Evolutionary conservation across 2,888 invertebrate species (phyloP).

Genomic region (Ectemnius lituratus): DNA sequence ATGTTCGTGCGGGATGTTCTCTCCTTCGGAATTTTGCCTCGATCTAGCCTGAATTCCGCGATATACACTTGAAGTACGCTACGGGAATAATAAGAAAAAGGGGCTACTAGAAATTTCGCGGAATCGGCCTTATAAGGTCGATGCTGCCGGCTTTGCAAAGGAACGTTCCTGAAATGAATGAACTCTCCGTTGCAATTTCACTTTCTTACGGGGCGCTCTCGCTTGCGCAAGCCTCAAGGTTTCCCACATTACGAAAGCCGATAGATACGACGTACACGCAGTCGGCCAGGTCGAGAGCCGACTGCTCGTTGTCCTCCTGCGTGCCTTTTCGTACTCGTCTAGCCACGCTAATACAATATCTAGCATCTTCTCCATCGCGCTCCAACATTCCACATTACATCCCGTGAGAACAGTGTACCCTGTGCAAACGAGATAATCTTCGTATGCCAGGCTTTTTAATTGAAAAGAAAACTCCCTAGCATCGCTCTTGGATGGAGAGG

Average conservation of each 20-base stretch:
- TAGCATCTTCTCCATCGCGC: slow-evolving; percentile 21
- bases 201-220: slow-evolving; percentile 68
- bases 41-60: slow-evolving; percentile 2
- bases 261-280: slow-evolving; percentile 61
- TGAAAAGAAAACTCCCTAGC: not conserved
- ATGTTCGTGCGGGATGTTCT: slow-evolving; percentile 45
- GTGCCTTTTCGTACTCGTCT: slow-evolving; percentile 44
- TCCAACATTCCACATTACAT: slow-evolving; percentile 24
- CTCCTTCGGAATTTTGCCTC: slow-evolving; percentile 16
- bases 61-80: not conserved
- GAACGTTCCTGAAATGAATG: slow-evolving; percentile 68
- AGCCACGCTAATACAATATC: slow-evolving; percentile 30
- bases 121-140: slow-evolving; percentile 1
- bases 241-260: slow-evolving; percentile 76
- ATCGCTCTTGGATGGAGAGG: not conserved
- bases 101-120: not conserved
- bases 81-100: not conserved
- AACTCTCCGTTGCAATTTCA: slow-evolving; percentile 74
- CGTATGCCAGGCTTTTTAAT: not conserved
- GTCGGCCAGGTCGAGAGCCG: slow-evolving; percentile 30
- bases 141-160: slow-evolving; percentile 23
- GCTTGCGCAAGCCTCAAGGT: slow-evolving; percentile 74
- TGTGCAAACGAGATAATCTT: slow-evolving; percentile 6
- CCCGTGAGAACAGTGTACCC: slow-evolving; percentile 13
- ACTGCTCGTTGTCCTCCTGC: slow-evolving; percentile 34